Base-by-base conservation (phyloP, 2,113 vertebrate genomes). In the Amazona vittata region DNA sequence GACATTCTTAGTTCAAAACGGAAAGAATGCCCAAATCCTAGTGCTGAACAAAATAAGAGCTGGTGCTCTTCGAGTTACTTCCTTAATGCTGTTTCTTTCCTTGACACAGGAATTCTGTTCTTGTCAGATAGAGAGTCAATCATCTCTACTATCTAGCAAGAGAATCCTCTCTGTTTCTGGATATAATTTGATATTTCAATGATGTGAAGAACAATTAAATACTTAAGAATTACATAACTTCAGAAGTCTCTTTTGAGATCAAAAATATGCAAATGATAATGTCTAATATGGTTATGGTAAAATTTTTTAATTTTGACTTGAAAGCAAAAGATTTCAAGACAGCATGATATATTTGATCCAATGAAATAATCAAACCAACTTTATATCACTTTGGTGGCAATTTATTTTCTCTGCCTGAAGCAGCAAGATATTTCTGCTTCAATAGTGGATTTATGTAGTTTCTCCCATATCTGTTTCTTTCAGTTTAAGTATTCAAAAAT, bases 341-440 rank as follows among this genome's bases (percentile, higher is more conserved):
- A 96, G 93, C 60, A 69, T 97, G 93, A 97, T 97, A 95, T 96
- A 97, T 98, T 98, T 97, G 96, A 98, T 97, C 93, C 96, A 97
- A 96, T 94, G 95, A 97, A 98, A 98, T 97, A 98, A 98, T 98
- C 96, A 97, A 97, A 97, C 96, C 93, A 97, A 96, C 88, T 97
- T 97, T 92, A 35, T 98, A 97, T 97, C 90, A 89, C 80, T 98
- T 96, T 93, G 91, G 92, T 96, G 91, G 97, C 95, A 97, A 97
- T 98, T 98, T 97, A 98, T 98, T 96, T 98, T 94, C 93, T 90
- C 95, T 97, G 97, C 98, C 97, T 97, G 94, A 94, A 98, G 97
- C 95, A 94, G 96, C 97, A 97, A 97, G 93, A 98, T 96, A 94
- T 97, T 98, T 90, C 96, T 94, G 79, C 84, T 96, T 90, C 94